Conservation (phyloP, 1,140 invertebrate species). For the Condylostylus longicornis region DNA sequence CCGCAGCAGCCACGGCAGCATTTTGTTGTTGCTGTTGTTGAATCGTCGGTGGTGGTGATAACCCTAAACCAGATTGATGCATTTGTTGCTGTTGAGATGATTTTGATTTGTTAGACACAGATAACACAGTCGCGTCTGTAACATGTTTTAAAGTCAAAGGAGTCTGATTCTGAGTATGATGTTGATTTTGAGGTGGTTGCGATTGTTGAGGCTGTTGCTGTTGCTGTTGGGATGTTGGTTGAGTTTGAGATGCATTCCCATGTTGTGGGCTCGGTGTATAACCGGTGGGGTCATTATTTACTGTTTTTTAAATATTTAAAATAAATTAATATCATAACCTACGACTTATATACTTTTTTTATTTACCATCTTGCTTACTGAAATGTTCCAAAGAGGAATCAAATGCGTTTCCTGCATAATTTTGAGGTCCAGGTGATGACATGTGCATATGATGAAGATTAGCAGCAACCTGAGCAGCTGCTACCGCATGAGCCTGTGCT, state of each 20-base stretch:
- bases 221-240: slow-evolving; percentile 11
- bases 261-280: slow-evolving; percentile 26
- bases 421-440: slow-evolving; percentile 20
- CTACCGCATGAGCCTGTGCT: slow-evolving; percentile 42
- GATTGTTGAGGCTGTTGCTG: slow-evolving; percentile 11
- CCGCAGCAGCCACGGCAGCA: slow-evolving; percentile 15
- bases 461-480: slow-evolving; percentile 50
- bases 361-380: slow-evolving; percentile 10
- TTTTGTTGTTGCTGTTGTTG: slow-evolving; percentile 20
- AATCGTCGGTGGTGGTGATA: slow-evolving; percentile 30
- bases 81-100: slow-evolving; percentile 13
- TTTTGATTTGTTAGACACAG: slow-evolving; percentile 5
- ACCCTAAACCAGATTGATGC: slow-evolving; percentile 16
- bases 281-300: too few species aligned
- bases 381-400: slow-evolving; percentile 23
- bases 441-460: slow-evolving; percentile 18
- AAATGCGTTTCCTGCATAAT: slow-evolving; percentile 14
- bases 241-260: slow-evolving; percentile 13
- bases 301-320: too few species aligned
- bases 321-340: slow-evolving; percentile 12
- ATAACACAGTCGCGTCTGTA: slow-evolving; percentile 8
- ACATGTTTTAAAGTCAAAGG: slow-evolving; percentile 9
- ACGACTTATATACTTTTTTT: slow-evolving; percentile 4
- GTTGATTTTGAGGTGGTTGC: slow-evolving; percentile 11
- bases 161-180: slow-evolving; percentile 11